These are phyloP conservation scores for Cariama cristata DNA, from an alignment of 2,113 vertebrate genomes.

Conservation along the genomic window DNA sequence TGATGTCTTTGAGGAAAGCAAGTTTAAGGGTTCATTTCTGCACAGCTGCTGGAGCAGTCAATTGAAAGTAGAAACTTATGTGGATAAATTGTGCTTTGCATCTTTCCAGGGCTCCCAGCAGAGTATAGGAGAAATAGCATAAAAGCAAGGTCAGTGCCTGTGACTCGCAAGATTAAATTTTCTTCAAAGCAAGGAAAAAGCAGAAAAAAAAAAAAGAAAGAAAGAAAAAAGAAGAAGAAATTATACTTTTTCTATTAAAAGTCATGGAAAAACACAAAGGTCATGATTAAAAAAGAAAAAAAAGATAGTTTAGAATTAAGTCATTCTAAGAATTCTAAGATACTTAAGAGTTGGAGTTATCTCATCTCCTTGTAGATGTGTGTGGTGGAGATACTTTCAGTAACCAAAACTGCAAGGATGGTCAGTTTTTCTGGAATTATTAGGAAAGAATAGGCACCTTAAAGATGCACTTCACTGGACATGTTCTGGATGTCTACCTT, in stretches of 20 bases:
- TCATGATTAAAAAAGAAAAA: too few species aligned
- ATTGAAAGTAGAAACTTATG: not conserved
- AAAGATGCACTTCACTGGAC: not conserved
- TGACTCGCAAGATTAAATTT: not conserved
- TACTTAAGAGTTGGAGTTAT: not conserved
- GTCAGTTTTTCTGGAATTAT: not conserved
- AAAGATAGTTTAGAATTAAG: not conserved
- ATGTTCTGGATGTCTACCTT: not conserved
- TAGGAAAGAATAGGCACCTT: not conserved
- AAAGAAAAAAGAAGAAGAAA: not conserved
- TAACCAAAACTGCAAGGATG: not conserved
- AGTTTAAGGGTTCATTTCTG: not conserved
- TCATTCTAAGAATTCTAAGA: not conserved
- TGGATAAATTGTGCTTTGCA: not conserved
- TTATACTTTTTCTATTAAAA: not conserved
- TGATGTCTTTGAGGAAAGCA: not conserved
- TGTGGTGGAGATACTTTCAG: not conserved
- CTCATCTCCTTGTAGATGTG: not conserved
- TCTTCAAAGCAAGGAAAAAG: not conserved
- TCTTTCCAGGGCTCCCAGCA: not conserved
- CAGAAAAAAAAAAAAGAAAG: fast-evolving
- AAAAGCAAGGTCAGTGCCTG: not conserved
- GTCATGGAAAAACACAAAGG: not conserved
- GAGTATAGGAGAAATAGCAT: not conserved
- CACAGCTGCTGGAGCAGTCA: not conserved